Conservation (phyloP, 2,113 vertebrate genomes). For the Dryoscopus gambensis region DNA sequence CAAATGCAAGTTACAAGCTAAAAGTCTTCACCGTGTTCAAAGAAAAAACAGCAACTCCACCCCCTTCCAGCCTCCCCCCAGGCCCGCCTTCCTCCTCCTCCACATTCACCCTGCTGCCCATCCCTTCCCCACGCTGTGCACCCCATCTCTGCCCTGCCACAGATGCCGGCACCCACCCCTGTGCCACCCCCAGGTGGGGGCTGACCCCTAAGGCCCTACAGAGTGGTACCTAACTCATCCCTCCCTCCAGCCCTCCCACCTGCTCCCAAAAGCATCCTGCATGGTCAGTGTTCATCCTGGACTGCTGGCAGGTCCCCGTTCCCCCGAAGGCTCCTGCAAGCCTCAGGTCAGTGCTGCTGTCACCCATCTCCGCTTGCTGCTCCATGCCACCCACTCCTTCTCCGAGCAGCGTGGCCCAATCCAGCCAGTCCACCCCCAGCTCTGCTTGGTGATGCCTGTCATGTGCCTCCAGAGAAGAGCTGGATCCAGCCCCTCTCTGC, state of each 20-base stretch:
- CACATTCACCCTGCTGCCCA: background rate
- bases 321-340: background rate
- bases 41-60: conserved; percentile 49
- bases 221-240: background rate
- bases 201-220: background rate
- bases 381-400: conserved; percentile 38
- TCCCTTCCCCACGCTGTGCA: background rate
- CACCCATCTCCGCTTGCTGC: background rate
- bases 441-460: background rate
- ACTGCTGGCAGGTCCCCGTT: background rate
- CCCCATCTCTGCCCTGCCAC: background rate
- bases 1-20: conserved; percentile 42
- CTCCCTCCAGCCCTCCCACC: background rate
- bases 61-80: conserved; percentile 43
- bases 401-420: background rate
- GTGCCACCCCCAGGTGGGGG: background rate
- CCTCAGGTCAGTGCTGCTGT: background rate
- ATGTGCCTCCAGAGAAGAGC: background rate
- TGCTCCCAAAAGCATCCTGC: background rate
- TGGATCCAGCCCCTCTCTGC: background rate
- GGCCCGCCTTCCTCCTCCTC: conserved; percentile 29
- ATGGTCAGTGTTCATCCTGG: accelerated
- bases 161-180: background rate
- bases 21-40: conserved; percentile 56
- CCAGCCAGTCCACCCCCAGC: background rate